Conservation (phyloP, 1,140 invertebrate species). For the Drosophila malerkotliana region DNA sequence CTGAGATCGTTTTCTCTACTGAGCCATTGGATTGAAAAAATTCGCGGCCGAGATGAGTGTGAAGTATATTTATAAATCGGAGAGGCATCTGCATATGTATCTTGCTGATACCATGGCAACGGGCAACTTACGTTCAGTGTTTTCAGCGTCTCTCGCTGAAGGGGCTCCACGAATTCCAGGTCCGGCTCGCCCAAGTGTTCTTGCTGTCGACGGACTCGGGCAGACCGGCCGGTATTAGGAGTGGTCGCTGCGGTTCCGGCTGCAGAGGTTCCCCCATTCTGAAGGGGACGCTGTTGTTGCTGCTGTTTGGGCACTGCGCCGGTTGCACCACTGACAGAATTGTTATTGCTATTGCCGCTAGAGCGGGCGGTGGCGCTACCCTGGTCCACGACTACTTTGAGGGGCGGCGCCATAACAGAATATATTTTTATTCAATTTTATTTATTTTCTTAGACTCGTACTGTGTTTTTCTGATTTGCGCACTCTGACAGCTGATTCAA, state of each 20-base stretch:
- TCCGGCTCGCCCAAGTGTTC: slow-evolving; percentile 60
- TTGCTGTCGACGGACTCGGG: slow-evolving; percentile 46
- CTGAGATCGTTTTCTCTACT: slow-evolving; percentile 62
- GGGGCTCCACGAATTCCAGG: slow-evolving; percentile 63
- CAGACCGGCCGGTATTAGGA: slow-evolving; percentile 15
- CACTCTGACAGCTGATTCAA: slow-evolving; percentile 25
- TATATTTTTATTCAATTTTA: slow-evolving; percentile 15
- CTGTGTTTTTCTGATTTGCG: slow-evolving; percentile 23
- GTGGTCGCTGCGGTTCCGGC: slow-evolving; percentile 20
- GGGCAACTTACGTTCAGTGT: slow-evolving; percentile 68
- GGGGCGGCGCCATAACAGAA: slow-evolving; percentile 62
- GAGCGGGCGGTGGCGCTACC: slow-evolving; percentile 33
- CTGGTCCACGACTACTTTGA: slow-evolving; percentile 48
- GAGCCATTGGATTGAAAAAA: slow-evolving; percentile 26
- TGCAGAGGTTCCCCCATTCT: slow-evolving; percentile 16
- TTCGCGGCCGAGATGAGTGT: slow-evolving; percentile 55
- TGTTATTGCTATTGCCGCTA: slow-evolving; percentile 26
- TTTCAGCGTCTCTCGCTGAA: slow-evolving; percentile 55
- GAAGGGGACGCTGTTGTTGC: slow-evolving; percentile 27
- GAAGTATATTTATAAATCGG: slow-evolving; percentile 72
- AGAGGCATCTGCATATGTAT: slow-evolving; percentile 10
- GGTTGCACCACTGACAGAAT: slow-evolving; percentile 36
- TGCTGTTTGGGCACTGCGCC: slow-evolving; percentile 56
- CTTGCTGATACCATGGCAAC: slow-evolving; percentile 47
- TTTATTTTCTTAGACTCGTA: slow-evolving; percentile 16